Evolutionary conservation across 2,797 vertebrate genomes (phyloP).

Genomic region (Dermochelys coriacea): DNA sequence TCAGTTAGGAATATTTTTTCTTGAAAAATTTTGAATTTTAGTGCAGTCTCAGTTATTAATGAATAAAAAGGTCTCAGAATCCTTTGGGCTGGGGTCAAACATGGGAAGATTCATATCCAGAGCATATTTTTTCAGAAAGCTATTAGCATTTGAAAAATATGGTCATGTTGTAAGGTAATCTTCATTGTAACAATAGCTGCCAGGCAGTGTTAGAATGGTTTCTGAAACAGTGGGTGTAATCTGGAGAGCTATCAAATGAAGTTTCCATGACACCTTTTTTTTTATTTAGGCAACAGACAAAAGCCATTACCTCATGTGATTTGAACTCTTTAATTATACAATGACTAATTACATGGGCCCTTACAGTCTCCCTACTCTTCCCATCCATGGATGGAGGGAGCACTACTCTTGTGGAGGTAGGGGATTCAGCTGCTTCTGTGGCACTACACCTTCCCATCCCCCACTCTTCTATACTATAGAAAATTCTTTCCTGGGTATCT

Average conservation of each 20-base stretch:
- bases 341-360: neutral
- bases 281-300: neutral
- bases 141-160: neutral
- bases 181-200: neutral
- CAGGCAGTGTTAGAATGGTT: neutral
- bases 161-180: neutral
- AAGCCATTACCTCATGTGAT: conserved; percentile 44
- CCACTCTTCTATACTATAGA: too few species aligned
- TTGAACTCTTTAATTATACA: neutral
- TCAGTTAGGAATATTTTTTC: neutral
- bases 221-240: neutral
- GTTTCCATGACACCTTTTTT: conserved; percentile 31
- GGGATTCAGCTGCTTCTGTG: neutral
- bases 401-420: accelerated
- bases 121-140: neutral
- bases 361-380: neutral
- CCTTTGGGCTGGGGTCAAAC: neutral
- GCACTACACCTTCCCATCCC: neutral
- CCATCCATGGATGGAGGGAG: neutral
- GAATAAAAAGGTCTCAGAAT: neutral
- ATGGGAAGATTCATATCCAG: neutral
- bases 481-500: too few species aligned
- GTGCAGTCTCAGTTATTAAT: neutral
- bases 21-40: neutral
- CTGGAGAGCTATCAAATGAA: conserved; percentile 25